These are phyloP conservation scores for Pseudocheirus occidentalis DNA, from an alignment of 2,797 vertebrate species.

Conservation along the genomic window DNA sequence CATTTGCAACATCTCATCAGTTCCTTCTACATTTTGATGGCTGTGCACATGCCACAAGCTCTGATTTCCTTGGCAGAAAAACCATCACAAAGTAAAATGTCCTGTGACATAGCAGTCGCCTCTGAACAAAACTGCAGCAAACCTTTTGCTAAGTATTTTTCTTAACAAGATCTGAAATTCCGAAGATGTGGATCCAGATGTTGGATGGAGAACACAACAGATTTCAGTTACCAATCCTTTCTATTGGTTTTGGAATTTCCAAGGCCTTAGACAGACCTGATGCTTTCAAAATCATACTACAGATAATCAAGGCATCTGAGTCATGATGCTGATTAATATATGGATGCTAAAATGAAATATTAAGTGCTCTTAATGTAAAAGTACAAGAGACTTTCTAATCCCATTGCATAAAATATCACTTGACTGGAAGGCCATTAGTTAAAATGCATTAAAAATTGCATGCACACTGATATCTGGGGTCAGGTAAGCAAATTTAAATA, in stretches of 20 bases:
- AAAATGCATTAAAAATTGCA: slow-evolving; percentile 47
- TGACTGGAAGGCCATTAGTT: slow-evolving; percentile 26
- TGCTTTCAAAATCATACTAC: slow-evolving; percentile 41
- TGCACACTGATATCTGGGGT: slow-evolving; percentile 26
- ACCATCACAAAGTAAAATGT: neutral
- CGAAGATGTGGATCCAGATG: slow-evolving; percentile 34
- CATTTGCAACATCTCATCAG: slow-evolving; percentile 4
- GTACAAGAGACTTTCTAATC: neutral
- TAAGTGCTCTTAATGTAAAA: slow-evolving; percentile 54
- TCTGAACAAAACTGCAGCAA: neutral
- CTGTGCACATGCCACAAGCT: neutral
- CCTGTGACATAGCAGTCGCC: neutral
- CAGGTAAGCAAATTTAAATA: slow-evolving; percentile 36
- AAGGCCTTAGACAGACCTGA: slow-evolving; percentile 15
- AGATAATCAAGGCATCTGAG: slow-evolving; percentile 33
- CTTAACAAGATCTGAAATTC: slow-evolving; percentile 23
- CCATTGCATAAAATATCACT: slow-evolving; percentile 16
- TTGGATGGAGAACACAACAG: slow-evolving; percentile 27
- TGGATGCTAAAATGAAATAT: slow-evolving; percentile 50
- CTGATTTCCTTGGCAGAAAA: neutral
- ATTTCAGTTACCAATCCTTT: slow-evolving; percentile 9
- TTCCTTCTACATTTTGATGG: slow-evolving; percentile 34
- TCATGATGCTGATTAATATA: slow-evolving; percentile 40
- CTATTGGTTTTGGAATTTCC: slow-evolving; percentile 25
- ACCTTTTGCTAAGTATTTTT: slow-evolving; percentile 27